Evolutionary conservation across 2,888 invertebrate species (phyloP), one percentile per base, ranked within the genome.

Genomic region (Blastobasis adustella): DNA sequence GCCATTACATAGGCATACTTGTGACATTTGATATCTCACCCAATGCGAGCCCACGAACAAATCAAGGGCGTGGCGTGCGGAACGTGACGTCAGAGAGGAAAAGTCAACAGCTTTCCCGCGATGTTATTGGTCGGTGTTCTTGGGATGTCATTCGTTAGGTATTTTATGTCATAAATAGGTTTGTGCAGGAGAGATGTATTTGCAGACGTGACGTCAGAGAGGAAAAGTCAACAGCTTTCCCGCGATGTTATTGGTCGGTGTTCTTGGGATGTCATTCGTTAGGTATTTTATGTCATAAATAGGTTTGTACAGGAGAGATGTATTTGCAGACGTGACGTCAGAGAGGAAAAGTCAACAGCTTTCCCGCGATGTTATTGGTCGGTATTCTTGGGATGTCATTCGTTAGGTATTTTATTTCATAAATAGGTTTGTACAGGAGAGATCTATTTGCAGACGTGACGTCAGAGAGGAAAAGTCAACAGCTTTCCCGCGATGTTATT

Each of bases 381-480:
- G 74, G 23, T 23, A 3, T 23, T 23, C 23, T 23, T 23, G 23
- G 23, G 61, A 52, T 65, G 65, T 62, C 58, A 62, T 64, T 55
- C 57, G 46, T 63, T 56, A 60, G 62, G 58, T 63, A 56, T 54
- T 52, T 57, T 54, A 46, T 37, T 1, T 23, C 23, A 23, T 23
- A 23, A 23, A 23, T 23, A 3, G 23, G 23, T 23, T 23, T 23
- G 23, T 23, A 3, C 23, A n/a, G 86, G 85, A 82, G 85, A 75
- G 79, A 79, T 79, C 49, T 38, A 5, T 71, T 71, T 69, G 73
- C 67, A 75, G 76, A 76, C 76, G 66, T 73, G 62, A 62, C 71
- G 69, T 83, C 86, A 86, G 67, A 83, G 66, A 79, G 80, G 84
- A 86, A 86, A 86, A 85, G 83, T 86, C 85, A 87, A 73, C 76